Conservation (phyloP, 2,797 vertebrate species). For the Iguana delicatissima region DNA sequence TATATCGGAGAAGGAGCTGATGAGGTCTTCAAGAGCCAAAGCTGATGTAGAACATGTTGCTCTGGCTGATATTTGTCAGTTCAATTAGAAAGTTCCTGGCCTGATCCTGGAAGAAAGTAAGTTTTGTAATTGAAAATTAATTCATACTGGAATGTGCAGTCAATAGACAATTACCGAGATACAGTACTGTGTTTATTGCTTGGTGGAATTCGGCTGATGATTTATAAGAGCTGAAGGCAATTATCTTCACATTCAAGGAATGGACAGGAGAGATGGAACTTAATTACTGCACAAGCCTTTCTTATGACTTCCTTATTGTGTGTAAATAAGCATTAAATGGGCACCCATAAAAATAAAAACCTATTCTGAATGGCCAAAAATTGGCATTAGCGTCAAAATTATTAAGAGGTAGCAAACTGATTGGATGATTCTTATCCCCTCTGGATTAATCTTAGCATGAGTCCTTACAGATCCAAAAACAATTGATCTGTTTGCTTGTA, state of each 20-base stretch:
- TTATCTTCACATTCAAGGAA: conserved; percentile 72
- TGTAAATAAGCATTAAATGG: conserved; percentile 67
- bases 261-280: conserved; percentile 66
- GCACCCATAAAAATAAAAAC: conserved; percentile 50
- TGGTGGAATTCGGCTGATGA: conserved; percentile 65
- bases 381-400: conserved; percentile 26
- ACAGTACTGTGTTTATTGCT: conserved; percentile 71
- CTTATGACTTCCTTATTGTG: conserved; percentile 64
- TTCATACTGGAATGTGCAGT: conserved; percentile 70
- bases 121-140: conserved; percentile 76
- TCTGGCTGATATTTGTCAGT: not conserved
- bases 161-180: conserved; percentile 78
- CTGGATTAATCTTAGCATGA: not conserved
- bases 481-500: not conserved
- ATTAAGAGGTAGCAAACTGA: conserved; percentile 20
- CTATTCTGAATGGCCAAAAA: conserved; percentile 32
- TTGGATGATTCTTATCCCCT: not conserved
- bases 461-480: not conserved
- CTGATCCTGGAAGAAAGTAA: conserved; percentile 59
- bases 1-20: not conserved
- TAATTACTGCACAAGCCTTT: conserved; percentile 67
- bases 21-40: not conserved
- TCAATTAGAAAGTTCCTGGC: conserved; percentile 63
- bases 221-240: conserved; percentile 72
- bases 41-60: not conserved